Evolutionary conservation across 2,888 invertebrate genomes (phyloP), one percentile per base, ranked within the genome.

Genomic region (Nephrotoma guestfalica): DNA sequence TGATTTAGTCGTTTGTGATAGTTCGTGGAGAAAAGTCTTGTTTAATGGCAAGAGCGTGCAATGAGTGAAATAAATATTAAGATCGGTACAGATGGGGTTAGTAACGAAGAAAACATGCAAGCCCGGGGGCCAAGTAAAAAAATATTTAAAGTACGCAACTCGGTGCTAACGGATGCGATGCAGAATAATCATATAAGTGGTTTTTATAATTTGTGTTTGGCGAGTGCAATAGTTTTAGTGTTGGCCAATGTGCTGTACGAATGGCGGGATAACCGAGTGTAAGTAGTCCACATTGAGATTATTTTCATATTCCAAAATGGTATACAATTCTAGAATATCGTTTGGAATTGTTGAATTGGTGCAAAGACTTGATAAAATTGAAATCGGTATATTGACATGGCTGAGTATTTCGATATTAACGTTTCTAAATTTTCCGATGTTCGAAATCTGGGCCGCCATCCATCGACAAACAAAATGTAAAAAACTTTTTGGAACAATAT

Each of bases 141-240:
- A 89, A 91, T 92, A 88, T 97, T 96, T 89, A 89, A 92, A 15
- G 89, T 92, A 7, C 92, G 96, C 88, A 94, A 95, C 89, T 96
- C 96, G 0, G 91, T 95, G 3, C 92, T 97, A 86, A 96, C 95
- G 0, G 95, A 95, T 88, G 92, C 97, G n/a, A 93, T 95, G 89
- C 93, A 94, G 89, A 93, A 94, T 84, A 93, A 94, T 45, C 96
- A 97, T 91, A 94, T 97, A 87, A 93, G 93, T 88, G 95, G 96
- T 0, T 94, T 97, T 88, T 96, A 96, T 90, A 95, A 97, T 90
- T 94, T 96, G 87, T 96, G 96, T 90, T 93, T 95, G 57, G 95
- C 95, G 7, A 94, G 95, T 87, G 92, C 97, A n/a, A 92, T 96
- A 57, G 92, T 95, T 51, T 92, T 96, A 87, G 93, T 95, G 86